phyloP scores from a whole-genome alignment of 2,113 vertebrate genomes.

The Caranx ignobilis region DNA sequence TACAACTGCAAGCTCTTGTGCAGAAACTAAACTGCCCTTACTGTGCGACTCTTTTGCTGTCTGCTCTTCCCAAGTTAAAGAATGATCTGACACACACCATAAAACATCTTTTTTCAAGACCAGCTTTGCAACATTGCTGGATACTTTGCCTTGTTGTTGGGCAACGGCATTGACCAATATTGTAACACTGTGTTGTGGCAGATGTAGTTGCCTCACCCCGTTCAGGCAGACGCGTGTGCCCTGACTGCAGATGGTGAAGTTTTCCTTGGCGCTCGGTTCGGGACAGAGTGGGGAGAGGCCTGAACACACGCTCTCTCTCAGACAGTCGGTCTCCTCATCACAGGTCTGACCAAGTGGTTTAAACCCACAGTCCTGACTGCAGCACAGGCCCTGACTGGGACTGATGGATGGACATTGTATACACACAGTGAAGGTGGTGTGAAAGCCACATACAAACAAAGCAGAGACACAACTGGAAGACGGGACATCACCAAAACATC shows the following conservation, averaged over 20 bases:
- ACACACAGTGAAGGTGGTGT: neutral
- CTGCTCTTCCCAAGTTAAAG: neutral
- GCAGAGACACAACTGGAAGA: accelerated
- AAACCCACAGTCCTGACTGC: slow-evolving; percentile 76
- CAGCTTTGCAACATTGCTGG: slow-evolving; percentile 2
- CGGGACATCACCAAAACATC: neutral
- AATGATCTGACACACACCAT: neutral
- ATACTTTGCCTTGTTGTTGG: neutral
- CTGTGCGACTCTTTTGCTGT: neutral
- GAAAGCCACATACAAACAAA: neutral
- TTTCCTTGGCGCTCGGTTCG: slow-evolving; percentile 75
- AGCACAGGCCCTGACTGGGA: slow-evolving; percentile 87
- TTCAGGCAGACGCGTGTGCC: slow-evolving; percentile 83
- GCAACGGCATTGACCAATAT: neutral
- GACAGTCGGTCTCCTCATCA: slow-evolving; percentile 83
- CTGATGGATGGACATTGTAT: slow-evolving; percentile 57
- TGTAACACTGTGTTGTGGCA: slow-evolving; percentile 11
- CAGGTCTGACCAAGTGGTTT: slow-evolving; percentile 72
- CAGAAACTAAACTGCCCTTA: neutral
- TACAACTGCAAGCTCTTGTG: neutral
- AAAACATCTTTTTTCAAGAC: neutral
- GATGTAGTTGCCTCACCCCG: slow-evolving; percentile 79
- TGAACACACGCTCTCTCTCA: slow-evolving; percentile 74
- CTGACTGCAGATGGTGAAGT: slow-evolving; percentile 83
- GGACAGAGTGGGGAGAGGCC: slow-evolving; percentile 80